Evolutionary conservation across 2,888 invertebrate species (phyloP), one percentile per base, ranked within the genome.

Genomic region (Sylvicola fuscatus): DNA sequence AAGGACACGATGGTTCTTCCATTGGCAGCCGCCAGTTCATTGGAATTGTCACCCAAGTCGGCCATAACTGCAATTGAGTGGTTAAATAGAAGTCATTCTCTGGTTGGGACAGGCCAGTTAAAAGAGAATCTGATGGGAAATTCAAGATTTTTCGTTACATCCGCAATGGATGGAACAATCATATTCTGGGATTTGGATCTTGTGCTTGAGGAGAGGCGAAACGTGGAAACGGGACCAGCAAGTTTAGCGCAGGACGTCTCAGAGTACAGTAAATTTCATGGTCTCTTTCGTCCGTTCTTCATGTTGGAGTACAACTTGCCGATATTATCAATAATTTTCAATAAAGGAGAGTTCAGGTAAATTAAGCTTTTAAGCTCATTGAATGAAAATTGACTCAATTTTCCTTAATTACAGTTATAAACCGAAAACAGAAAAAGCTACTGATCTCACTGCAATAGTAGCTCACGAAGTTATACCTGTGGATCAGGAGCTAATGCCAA

Each of bases 161-260:
- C 67, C 16, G 66, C 74, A 16, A 61, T 68, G 41, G 81, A 81
- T 49, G 79, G 80, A 1, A 64, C 58, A 1, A 60, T 81, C 33
- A 61, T 72, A 29, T 68, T 78, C 47, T 82, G 81, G 80, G 71
- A 76, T 56, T 54, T 81, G 34, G 67, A 70, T 35, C 70, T 70
- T 5, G 34, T 40, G 63, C 68, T 42, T 68, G 73, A 14, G 16
- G 36, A 30, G 6, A 14, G n/a, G 16, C n/a, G 8, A 32, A 17
- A 46, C 36, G 44, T 38, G 47, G 40, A 47, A 3, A 57, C 53
- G 43, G 57, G 66, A 36, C 76, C 79, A 1, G 62, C 66, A 10
- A 69, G 65, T 1, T 50, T 80, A 30, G 49, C 62, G 1, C 59
- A 66, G 14, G 69, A 70, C 39, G 62, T 67, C 29, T 79, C 80